These are phyloP conservation scores for Micropoecilia bifurca DNA, from an alignment of 2,797 vertebrate genomes.

Conservation along the genomic window DNA sequence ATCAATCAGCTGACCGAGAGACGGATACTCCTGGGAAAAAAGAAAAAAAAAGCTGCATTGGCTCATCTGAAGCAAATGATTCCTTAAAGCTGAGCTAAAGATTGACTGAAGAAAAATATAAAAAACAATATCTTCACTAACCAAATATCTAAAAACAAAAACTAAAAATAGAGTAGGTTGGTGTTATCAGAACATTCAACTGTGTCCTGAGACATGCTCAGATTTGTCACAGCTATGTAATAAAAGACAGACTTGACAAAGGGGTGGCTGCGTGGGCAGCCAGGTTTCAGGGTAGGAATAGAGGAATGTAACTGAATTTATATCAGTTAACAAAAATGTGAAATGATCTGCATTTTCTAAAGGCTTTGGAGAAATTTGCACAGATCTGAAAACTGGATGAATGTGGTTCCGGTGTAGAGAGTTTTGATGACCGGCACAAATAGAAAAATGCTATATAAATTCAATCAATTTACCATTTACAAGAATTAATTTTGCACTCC, in stretches of 20 bases:
- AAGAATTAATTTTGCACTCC: background rate
- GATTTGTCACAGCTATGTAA: background rate
- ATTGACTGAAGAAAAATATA: background rate
- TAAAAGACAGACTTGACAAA: background rate
- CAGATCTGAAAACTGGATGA: background rate
- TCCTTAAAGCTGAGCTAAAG: background rate
- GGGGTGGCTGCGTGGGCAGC: background rate
- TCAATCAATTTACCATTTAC: background rate
- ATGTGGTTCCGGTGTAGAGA: background rate
- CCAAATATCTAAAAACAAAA: background rate
- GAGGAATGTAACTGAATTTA: background rate
- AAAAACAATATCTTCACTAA: background rate
- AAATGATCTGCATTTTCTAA: background rate
- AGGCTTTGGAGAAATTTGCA: background rate
- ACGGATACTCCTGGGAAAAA: constrained; percentile 91
- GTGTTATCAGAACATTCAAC: background rate
- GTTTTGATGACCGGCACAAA: background rate
- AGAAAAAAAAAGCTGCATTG: constrained; percentile 1
- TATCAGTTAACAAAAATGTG: background rate
- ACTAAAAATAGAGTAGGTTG: background rate
- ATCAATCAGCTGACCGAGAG: constrained; percentile 94
- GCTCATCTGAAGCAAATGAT: background rate
- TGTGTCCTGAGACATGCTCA: background rate
- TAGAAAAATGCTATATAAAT: background rate
- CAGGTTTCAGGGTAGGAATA: background rate